Evolutionary conservation across 2,888 invertebrate species (phyloP), one percentile per base, ranked within the genome.

Genomic region (Diloba caeruleocephala): DNA sequence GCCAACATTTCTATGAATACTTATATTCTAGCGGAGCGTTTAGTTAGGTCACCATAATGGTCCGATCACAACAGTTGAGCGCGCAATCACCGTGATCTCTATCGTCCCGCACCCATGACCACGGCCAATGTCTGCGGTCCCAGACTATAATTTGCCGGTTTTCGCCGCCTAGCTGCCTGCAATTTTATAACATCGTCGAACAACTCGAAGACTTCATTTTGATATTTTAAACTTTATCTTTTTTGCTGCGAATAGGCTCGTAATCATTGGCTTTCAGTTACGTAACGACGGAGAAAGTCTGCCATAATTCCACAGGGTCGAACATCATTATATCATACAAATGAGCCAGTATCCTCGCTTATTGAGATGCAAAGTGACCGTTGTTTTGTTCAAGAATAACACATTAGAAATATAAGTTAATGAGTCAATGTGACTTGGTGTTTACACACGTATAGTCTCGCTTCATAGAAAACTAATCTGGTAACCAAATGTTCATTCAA

Each of bases 401-500:
- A 66, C 65, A 76, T 74, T 72, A 67, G 61, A 63, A 81, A 79
- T 78, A 79, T 79, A 77, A 82, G 79, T 76, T 82, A 84, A 87
- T 82, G 83, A 85, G 77, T 75, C 71, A 78, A 76, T 76, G 75
- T 74, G 76, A 73, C 74, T 74, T 39, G 59, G 84, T 88, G 88
- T 88, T 89, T 88, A 88, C 82, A 82, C 82, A 79, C 80, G 82
- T 81, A 79, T 74, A 78, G 83, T 82, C 79, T 81, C 81, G 76
- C 67, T 74, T 82, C 87, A 87, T 87, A 87, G 87, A 85, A 79
- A 82, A 84, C 87, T 92, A 90, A 91, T 92, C 90, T 92, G 92
- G 91, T 91, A 87, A 91, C 91, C 92, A 92, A 92, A 92, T 92
- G 92, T 90, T 82, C 84, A 86, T 92, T 91, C 84, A 89, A 85